A percentile compares a stretch with the other conserved stretches of the same genome.
These are phyloP conservation scores for Lycopodina hypogea DNA, from an alignment of 37 sponge, comb jelly and placozoan genomes.

Conservation along the genomic window DNA sequence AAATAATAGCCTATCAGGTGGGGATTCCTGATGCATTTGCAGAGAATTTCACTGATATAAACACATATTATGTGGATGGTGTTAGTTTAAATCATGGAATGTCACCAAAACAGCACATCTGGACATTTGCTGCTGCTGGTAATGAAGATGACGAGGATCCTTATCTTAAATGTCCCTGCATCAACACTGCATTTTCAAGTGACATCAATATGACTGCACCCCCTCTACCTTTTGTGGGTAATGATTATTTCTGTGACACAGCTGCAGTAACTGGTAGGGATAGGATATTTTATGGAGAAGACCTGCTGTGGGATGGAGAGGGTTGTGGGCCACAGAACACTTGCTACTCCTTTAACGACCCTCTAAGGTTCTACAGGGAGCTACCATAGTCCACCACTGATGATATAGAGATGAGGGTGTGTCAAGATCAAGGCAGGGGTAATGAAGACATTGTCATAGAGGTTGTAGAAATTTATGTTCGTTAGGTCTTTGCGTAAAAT, in stretches of 20 bases:
- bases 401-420: conserved; percentile 15
- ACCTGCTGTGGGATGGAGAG: not conserved
- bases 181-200: not conserved
- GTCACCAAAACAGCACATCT: conserved; percentile 7
- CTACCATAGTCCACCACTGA: conserved; percentile 5
- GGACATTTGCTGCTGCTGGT: conserved; percentile 13
- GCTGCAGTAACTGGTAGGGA: not conserved
- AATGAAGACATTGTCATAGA: conserved; percentile 1
- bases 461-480: not conserved
- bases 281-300: not conserved
- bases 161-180: not conserved
- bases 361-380: conserved; percentile 3
- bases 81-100: conserved; percentile 17
- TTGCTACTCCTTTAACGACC: not conserved
- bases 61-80: conserved; percentile 27
- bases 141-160: not conserved
- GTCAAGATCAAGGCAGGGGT: not conserved
- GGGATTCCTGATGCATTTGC: conserved; percentile 8
- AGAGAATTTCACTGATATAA: not conserved
- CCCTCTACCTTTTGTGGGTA: conserved; percentile 9
- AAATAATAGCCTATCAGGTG: conserved; percentile 24
- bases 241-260: conserved; percentile 16
- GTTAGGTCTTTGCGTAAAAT: no score
- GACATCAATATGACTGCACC: not conserved
- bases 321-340: not conserved